Base-by-base conservation (phyloP, 2,797 vertebrate genomes). In the Arctocebus calabarensis region DNA sequence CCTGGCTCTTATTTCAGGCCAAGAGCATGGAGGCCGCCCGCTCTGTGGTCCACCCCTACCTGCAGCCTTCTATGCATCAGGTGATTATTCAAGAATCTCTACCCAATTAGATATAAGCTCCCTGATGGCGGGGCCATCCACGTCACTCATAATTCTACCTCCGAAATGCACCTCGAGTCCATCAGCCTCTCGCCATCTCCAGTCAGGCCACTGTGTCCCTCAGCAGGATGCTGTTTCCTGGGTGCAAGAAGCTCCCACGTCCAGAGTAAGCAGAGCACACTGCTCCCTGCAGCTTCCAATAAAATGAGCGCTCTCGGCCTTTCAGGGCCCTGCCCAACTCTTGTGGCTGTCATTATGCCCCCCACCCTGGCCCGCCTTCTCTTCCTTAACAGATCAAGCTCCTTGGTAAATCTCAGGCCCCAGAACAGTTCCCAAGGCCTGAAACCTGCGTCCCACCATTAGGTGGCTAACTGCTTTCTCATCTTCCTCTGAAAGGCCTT, bases 291-390 rank as follows among this genome's bases (percentile, higher is more conserved):
- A 1, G 12, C 55, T 74, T 52, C 78, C 29, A 23, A 40, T 48
- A 75, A 13, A 23, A 16, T 7, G 23, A 5, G 37, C 34, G 19
- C 10, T n/a, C 25, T 22, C 7, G 23, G 27, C 0, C 0, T 59
- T 1, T 22, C 0, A 4, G 4, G 29, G 23, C 10, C 8, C 20
- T 52, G 48, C 14, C 14, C 48, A 52, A 52, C 14, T 43, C 70
- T 70, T 1, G 48, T 8, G 19, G 43, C 16, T 52, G 74, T 61
- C 48, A 87, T 29, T 14, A 20, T 2, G 29, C 34, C 57, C 66
- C 93, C 11, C 62, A 87, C 61, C n/a, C 23, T 3, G 37, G n/a
- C 55, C 57, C 43, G 22, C 52, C 7, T 74, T 43, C 37, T 48
- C 74, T 68, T 74, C 77, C 84, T 73, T 61, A 74, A 57, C 43